Evolutionary conservation across 2,113 vertebrate species (phyloP), one percentile per base, ranked within the genome.

Genomic region (Rana temporaria): DNA sequence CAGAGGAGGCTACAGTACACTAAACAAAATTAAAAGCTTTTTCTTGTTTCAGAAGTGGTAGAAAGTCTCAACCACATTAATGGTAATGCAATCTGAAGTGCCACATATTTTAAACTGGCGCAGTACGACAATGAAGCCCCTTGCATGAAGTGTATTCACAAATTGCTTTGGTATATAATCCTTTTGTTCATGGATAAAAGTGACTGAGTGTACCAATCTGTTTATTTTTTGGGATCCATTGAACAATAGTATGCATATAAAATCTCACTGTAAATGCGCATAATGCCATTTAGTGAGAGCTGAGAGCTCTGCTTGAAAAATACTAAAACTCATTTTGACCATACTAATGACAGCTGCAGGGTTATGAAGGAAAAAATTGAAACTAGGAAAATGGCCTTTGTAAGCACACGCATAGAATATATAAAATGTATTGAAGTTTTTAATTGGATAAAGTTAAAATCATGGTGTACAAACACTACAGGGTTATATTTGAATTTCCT

Each of bases 31-130:
- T 74, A 62, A 75, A 62, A 75, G 72, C 72, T 75, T 60, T 73
- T 60, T 74, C 71, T n/a, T 74, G 71, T 60, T 75, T 57, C 57
- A 59, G 30, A 15, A 32, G 63, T 24, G 3, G 24, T 22, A 34
- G n/a, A 62, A 62, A 60, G 57, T 75, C 56, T 22, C 14, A 62
- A 62, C 11, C 57, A 22, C 26, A 6, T 42, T 15, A 42, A 75
- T 75, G 56, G 38, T 75, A 75, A 75, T 75, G 72, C 32, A 62
- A 16, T 75, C 22, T 75, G 32, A 75, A 60, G 72, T 75, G 72
- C 70, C 42, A 18, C 72, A 60, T 32, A 59, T 59, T 74, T 59
- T 59, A 74, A 55, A 53, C 26, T 34, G 17, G 48, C 12, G 3
- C 8, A 74, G 59, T 75, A 62, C 38, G 34, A 62, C 32, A 62